These are phyloP conservation scores for Pipistrellus nathusii DNA, from an alignment of 2,797 vertebrate genomes.

Conservation along the genomic window DNA sequence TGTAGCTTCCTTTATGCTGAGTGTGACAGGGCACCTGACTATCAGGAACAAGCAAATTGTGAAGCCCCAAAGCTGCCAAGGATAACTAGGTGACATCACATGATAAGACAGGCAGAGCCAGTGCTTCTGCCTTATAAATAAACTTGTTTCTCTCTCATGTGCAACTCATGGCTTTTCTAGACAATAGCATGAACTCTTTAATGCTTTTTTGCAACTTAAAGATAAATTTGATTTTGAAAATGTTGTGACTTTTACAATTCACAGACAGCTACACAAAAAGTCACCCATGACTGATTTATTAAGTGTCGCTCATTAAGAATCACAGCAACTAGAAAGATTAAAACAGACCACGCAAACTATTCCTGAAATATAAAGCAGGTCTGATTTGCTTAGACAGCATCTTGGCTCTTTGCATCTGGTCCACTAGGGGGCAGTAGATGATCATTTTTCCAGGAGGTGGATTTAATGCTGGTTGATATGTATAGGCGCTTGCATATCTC, in stretches of 20 bases:
- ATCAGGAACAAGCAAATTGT: background rate
- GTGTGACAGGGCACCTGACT: background rate
- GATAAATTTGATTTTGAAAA: constrained; percentile 55
- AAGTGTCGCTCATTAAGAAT: constrained; percentile 63
- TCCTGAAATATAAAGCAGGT: background rate
- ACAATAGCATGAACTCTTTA: background rate
- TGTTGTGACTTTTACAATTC: constrained; percentile 65
- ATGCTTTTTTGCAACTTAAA: background rate
- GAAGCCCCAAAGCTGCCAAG: background rate
- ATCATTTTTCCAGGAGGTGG: constrained; percentile 8
- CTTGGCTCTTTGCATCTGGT: background rate
- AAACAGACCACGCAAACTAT: background rate
- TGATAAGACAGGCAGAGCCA: background rate
- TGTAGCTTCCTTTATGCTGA: background rate
- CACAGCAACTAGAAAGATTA: background rate
- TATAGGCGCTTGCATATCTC: too few species aligned
- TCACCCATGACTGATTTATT: constrained; percentile 44
- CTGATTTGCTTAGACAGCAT: background rate
- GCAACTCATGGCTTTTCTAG: background rate
- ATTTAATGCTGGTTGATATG: background rate
- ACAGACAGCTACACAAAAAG: constrained; percentile 16
- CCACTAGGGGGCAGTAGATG: constrained; percentile 78
- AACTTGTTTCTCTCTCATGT: background rate
- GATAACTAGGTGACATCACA: background rate
- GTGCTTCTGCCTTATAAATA: background rate